Evolutionary conservation across 2,113 vertebrate genomes (phyloP), one percentile per base, ranked within the genome.

Genomic region (Nothobranchius kuhntae): DNA sequence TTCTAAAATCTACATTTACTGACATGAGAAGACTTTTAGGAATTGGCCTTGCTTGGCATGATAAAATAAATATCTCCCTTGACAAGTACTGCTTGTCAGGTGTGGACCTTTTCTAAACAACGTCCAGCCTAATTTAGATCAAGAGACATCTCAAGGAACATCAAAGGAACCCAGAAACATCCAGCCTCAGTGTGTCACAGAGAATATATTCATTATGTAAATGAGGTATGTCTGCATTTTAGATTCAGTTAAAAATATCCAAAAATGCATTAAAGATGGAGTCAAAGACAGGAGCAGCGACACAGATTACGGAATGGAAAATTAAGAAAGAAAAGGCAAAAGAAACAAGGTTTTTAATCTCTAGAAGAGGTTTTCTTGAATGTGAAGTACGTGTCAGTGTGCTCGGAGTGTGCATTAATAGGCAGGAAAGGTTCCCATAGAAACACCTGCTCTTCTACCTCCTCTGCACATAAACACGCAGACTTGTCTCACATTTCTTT

Each of bases 141-240:
- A 85, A 78, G 77, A 81, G 80, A 61, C 44, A 68, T 65, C 68
- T 82, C 56, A 80, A 82, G 77, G 78, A 48, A 35, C 77, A 83
- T 87, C 83, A 85, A 83, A 87, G 64, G 52, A 65, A 56, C 59
- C 17, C 60, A 66, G 53, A 81, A 60, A 46, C 62, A 61, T 52
- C 14, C 0, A 50, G 21, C 36, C 66, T 66, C 68, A 13, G 51
- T 24, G 63, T 69, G 75, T 73, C 52, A 65, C 52, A 60, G 45
- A 47, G 53, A 76, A 82, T 75, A 63, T 56, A 69, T 80, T 84
- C 65, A 66, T 53, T 76, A 81, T 85, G 85, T 51, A 82, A 87
- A 85, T 83, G 9, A 70, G 52, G 80, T 64, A 65, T 65, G 74
- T 74, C 53, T 74, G 63, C 71, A 66, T 77, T 84, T 80, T 53